phyloP scores from a whole-genome alignment of 1,140 invertebrate genomes.

The Drosophila eugracilis region DNA sequence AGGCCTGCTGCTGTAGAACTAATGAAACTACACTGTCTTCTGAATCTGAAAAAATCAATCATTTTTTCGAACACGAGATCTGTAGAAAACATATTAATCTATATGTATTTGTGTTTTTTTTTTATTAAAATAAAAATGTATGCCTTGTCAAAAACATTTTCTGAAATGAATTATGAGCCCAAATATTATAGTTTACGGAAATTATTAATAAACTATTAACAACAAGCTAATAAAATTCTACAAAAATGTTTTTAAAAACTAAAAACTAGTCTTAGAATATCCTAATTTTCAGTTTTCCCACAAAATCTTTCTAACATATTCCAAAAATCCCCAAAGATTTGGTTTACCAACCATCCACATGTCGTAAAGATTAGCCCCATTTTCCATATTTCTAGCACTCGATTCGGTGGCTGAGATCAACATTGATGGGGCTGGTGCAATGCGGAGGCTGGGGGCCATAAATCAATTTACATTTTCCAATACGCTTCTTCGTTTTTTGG shows the following conservation, averaged over 20 bases:
- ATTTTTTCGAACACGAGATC: not conserved
- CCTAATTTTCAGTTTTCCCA: not conserved
- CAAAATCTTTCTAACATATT: not conserved
- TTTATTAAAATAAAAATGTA: no score
- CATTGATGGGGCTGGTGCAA: slow-evolving; percentile 49
- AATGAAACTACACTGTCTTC: slow-evolving; percentile 10
- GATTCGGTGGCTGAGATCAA: slow-evolving; percentile 41
- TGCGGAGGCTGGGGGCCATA: slow-evolving; percentile 32
- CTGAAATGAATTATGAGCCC: not conserved
- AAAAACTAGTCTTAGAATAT: no score
- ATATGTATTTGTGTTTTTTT: not conserved
- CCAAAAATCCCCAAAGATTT: not conserved
- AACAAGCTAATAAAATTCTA: no score
- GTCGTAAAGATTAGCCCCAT: slow-evolving; percentile 38
- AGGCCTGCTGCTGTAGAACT: not conserved
- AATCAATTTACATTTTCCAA: slow-evolving; percentile 63
- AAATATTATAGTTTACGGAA: no score
- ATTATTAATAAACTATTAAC: no score
- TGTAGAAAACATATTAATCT: not conserved
- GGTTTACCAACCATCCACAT: slow-evolving; percentile 2
- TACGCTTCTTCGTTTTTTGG: slow-evolving; percentile 48
- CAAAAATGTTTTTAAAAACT: no score
- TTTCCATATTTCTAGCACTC: slow-evolving; percentile 51
- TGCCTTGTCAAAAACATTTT: not conserved
- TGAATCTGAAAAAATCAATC: slow-evolving; percentile 17